Conservation (phyloP, 53 echinoderm and acorn worm genomes). For the Zoroaster sp. region DNA sequence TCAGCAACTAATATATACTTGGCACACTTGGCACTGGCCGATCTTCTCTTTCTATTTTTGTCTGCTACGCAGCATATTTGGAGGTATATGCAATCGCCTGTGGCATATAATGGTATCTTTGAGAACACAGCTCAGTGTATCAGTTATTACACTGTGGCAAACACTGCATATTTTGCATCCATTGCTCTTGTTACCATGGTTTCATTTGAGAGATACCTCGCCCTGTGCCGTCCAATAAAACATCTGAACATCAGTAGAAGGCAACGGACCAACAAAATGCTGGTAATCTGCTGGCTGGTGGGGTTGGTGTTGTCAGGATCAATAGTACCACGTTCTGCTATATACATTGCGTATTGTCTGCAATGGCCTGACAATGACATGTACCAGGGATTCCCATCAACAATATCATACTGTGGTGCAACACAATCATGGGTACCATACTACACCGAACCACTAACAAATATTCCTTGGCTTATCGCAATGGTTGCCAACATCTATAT, state of each 20-base stretch:
- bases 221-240: not conserved
- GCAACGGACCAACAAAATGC: not conserved
- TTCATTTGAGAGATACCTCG: not conserved
- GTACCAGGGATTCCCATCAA: not conserved
- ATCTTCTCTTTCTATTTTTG: not conserved
- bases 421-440: conserved; percentile 6
- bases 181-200: not conserved
- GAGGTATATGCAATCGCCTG: not conserved
- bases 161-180: not conserved
- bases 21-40: conserved; percentile 16
- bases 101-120: not conserved
- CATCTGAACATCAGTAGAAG: not conserved
- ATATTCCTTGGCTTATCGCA: not conserved
- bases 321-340: not conserved
- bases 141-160: not conserved
- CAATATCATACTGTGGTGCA: not conserved
- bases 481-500: conserved; percentile 1
- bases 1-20: not conserved
- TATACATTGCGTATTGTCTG: too few relatives aligned
- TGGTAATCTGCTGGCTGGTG: conserved; percentile 29
- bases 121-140: not conserved
- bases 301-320: not conserved
- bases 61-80: not conserved
- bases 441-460: not conserved
- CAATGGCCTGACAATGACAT: not conserved